Percentiles rank a stretch among this genome's conserved stretches.
These are phyloP conservation scores for Epinephelus awoara DNA, from an alignment of 2,797 vertebrate species.

Conservation along the genomic window DNA sequence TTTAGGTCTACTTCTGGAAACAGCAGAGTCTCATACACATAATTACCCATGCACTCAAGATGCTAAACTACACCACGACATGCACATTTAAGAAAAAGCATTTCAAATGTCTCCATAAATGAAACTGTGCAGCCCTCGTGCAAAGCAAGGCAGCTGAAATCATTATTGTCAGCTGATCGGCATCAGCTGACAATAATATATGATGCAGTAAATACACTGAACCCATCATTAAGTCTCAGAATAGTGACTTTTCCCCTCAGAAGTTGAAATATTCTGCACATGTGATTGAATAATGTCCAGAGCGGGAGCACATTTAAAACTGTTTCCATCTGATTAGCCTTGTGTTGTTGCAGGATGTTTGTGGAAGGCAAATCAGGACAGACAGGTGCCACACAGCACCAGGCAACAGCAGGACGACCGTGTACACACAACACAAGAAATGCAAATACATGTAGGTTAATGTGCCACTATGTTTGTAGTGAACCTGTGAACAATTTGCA, in stretches of 20 bases:
- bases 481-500: not conserved
- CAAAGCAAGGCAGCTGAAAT: too few species aligned
- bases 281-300: not conserved
- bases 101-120: too few species aligned
- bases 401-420: not conserved
- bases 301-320: too few species aligned
- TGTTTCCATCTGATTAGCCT: not conserved
- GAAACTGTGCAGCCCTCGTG: too few species aligned
- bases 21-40: not conserved
- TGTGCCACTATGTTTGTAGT: not conserved
- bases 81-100: not conserved
- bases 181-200: not conserved
- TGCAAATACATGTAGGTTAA: constrained; percentile 10
- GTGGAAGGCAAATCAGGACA: constrained; percentile 13
- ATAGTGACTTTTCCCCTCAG: not conserved
- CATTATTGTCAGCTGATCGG: not conserved
- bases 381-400: constrained; percentile 2
- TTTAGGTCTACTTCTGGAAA: constrained; percentile 1
- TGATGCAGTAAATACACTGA: not conserved
- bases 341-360: constrained; percentile 5
- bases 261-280: not conserved
- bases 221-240: not conserved
- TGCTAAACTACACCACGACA: not conserved
- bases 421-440: constrained; percentile 9
- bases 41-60: not conserved